Percentiles rank a stretch among this genome's conserved stretches.
Conservation (phyloP, 1,140 invertebrate species). For the Drosophila mauritiana region DNA sequence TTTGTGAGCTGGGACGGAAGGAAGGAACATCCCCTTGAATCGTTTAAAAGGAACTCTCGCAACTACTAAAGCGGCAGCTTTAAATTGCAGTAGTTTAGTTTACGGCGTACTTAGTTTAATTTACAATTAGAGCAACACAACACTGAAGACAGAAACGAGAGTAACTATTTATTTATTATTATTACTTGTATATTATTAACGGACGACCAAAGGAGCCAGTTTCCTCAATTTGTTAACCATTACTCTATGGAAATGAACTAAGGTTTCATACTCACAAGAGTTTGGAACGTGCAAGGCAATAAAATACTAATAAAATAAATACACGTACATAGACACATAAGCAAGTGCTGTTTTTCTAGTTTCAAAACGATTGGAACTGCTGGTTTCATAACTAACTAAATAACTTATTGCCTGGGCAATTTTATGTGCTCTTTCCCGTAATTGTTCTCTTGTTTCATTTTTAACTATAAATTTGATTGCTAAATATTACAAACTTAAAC, state of each 20-base stretch:
- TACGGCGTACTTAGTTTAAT: conserved; percentile 69
- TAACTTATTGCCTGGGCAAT: no score
- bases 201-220: conserved; percentile 39
- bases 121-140: conserved; percentile 69
- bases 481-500: no score
- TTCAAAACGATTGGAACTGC: not conserved
- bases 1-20: no score
- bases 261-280: conserved; percentile 4
- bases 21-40: not conserved
- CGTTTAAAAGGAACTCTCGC: conserved; percentile 65
- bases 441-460: no score
- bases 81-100: conserved; percentile 78
- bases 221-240: conserved; percentile 28
- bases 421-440: no score
- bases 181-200: conserved; percentile 18
- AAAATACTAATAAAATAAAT: conserved; percentile 30
- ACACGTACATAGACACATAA: conserved; percentile 4
- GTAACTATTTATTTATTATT: conserved; percentile 35
- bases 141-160: conserved; percentile 66
- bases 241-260: conserved; percentile 22
- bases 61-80: conserved; percentile 80
- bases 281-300: conserved; percentile 17
- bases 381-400: not conserved
- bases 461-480: no score
- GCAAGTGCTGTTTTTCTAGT: not conserved